Base-by-base conservation (phyloP, 2,797 vertebrate species). In the Benthosema pterotum region DNA sequence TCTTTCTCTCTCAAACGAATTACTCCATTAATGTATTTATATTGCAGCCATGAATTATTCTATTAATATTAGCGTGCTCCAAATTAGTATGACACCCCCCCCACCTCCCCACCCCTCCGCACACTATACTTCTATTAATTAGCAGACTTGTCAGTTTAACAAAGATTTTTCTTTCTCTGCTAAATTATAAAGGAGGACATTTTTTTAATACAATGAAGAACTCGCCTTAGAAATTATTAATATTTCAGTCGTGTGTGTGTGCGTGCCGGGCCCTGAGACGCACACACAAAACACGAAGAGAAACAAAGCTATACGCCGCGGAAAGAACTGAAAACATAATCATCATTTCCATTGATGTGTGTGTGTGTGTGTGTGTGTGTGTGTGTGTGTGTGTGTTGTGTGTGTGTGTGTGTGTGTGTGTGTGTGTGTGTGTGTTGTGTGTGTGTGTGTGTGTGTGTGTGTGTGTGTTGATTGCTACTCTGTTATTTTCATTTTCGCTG, bases 1-100 rank as follows among this genome's bases (percentile, higher is more conserved):
- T 88, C 92, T 91, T 22, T 22, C 77, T 84, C 88, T 92, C 91
- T 90, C 87, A 92, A 92, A 92, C 58, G 88, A 89, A 93, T 92
- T 91, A 89, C 87, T 90, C 87, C 89, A 87, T 88, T 93, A 88
- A 93, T 93, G 92, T 94, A 94, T 94, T 93, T 91, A 93, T 93
- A 91, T 89, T 86, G 77, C 15, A 22, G 53, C 78, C 86, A 93
- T 93, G 89, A 93, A 94, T 94, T 92, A 94, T 94, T 94, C 92
- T 92, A 92, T 94, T 93, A 93, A 92, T 93, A 92, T 92, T 93
- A 91, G 90, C 88, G 90, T 80, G 90, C 85, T 90, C 87, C 88
- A 93, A 91, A 92, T 93, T 90, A 93, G 86, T 84, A 88, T 83
- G 84, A 89, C 19, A 2, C 19, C 19, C 19, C 19, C 19, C 19